phyloP scores from a whole-genome alignment of 2,113 vertebrate genomes.

The Platycercus adscitus region DNA sequence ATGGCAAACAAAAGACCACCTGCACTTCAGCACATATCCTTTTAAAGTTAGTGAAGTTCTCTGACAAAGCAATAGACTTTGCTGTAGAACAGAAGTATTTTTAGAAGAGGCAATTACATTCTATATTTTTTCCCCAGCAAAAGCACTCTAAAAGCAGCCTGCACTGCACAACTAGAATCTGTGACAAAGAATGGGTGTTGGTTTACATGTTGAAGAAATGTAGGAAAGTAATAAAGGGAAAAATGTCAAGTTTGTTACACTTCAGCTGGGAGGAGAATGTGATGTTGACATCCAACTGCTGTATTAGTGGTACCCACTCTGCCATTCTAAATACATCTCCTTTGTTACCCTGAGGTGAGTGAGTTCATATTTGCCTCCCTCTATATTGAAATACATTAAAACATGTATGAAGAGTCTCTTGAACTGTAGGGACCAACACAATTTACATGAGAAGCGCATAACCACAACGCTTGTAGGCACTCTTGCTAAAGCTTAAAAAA shows the following conservation, averaged over 20 bases:
- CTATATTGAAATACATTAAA: neutral
- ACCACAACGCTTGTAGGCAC: neutral
- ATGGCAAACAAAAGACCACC: neutral
- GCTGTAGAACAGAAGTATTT: neutral
- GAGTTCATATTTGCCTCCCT: neutral
- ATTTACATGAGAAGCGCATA: neutral
- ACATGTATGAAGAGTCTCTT: neutral
- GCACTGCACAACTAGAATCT: neutral
- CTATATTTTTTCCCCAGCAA: neutral
- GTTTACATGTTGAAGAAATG: neutral
- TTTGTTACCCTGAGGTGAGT: neutral
- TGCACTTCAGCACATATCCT: neutral
- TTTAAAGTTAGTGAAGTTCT: conserved; percentile 18
- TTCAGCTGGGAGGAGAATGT: neutral
- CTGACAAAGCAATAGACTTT: neutral
- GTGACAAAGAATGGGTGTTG: neutral
- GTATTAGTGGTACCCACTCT: neutral
- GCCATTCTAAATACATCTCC: neutral
- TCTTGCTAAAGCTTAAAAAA: neutral
- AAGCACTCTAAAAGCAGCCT: neutral
- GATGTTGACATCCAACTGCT: neutral
- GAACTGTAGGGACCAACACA: neutral
- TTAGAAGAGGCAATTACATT: neutral
- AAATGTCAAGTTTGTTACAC: neutral
- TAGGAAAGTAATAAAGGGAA: neutral